phyloP scores from a whole-genome alignment of 2,888 invertebrate species.

The Hypomecis punctinalis region DNA sequence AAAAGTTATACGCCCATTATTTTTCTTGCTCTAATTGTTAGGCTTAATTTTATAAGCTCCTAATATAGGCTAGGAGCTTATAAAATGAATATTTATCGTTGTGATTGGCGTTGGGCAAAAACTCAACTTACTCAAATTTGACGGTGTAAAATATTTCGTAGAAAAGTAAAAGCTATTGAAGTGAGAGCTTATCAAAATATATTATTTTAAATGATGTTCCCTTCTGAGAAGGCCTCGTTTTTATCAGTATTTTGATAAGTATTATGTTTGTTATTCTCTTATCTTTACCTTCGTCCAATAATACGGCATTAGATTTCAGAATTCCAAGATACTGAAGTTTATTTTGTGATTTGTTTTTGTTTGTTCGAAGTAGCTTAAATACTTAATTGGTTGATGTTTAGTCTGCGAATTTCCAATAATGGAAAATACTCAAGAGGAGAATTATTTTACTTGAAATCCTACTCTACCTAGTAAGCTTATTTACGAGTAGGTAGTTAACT shows the following conservation, averaged over 20 bases:
- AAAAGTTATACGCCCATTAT: too few relatives aligned
- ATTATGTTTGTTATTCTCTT: slow-evolving; percentile 9
- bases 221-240: slow-evolving; percentile 3
- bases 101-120: slow-evolving; percentile 10
- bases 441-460: too few relatives aligned
- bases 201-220: slow-evolving; percentile 1
- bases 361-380: too few relatives aligned
- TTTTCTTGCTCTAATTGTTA: too few relatives aligned
- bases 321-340: background rate
- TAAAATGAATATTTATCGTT: too few relatives aligned
- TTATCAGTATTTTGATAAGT: slow-evolving; percentile 11
- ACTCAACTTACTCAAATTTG: background rate
- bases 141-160: background rate
- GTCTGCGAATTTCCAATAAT: background rate
- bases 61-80: too few relatives aligned
- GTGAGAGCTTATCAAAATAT: slow-evolving; percentile 15
- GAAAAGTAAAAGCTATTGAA: slow-evolving; percentile 8
- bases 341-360: background rate
- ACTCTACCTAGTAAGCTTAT: too few relatives aligned
- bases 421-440: too few relatives aligned
- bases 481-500: too few relatives aligned
- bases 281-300: slow-evolving; percentile 4
- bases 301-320: background rate
- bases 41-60: too few relatives aligned
- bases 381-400: background rate